phyloP scores from a whole-genome alignment of 2,888 invertebrate species.

The Cephus spinipes region DNA sequence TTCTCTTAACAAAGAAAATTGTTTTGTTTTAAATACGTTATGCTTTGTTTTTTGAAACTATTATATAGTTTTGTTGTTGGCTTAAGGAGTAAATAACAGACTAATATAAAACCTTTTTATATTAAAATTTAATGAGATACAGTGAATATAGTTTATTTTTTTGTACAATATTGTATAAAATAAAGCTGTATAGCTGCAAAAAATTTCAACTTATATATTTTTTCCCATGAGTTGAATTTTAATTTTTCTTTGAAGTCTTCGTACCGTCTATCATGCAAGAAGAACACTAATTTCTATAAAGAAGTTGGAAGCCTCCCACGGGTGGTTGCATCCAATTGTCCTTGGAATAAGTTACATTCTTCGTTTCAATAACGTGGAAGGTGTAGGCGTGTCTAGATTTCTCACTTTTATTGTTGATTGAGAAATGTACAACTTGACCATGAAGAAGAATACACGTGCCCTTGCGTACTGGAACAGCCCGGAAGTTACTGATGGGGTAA shows the following conservation, averaged over 20 bases:
- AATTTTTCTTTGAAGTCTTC: no score
- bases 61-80: no score
- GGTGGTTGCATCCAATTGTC: slow-evolving; percentile 91
- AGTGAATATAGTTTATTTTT: slow-evolving; percentile 9
- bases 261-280: no score
- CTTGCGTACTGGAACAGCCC: slow-evolving; percentile 84
- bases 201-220: no score
- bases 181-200: slow-evolving; percentile 32
- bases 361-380: slow-evolving; percentile 90
- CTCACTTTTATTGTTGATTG: slow-evolving; percentile 85
- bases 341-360: slow-evolving; percentile 78
- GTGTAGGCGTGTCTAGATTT: slow-evolving; percentile 94
- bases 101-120: slow-evolving; percentile 18
- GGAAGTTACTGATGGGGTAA: slow-evolving; percentile 81
- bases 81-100: no score
- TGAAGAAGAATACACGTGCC: slow-evolving; percentile 91
- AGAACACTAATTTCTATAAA: slow-evolving; percentile 71
- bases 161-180: slow-evolving; percentile 26
- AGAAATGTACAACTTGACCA: slow-evolving; percentile 94
- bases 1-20: no score
- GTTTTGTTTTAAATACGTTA: no score
- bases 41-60: no score
- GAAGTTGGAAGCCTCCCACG: slow-evolving; percentile 76
- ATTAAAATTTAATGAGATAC: slow-evolving; percentile 31
- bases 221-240: background rate